These are phyloP conservation scores for Hypotaenidia philippensis DNA, from an alignment of 2,797 vertebrate species.

Conservation along the genomic window DNA sequence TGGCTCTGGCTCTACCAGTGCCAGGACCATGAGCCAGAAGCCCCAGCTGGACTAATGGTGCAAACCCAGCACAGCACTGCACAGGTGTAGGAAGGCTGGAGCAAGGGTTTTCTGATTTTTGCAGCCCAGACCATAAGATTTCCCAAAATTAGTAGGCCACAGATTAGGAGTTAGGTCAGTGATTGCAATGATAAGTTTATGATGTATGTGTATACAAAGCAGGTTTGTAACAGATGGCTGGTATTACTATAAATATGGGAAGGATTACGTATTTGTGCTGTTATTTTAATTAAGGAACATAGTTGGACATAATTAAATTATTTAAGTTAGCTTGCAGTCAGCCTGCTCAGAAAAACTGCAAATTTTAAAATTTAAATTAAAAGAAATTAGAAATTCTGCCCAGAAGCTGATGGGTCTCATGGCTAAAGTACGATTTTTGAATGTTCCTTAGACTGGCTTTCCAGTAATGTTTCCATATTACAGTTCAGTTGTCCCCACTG, in stretches of 20 bases:
- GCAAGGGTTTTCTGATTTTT: neutral
- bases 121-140: neutral
- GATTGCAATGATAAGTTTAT: neutral
- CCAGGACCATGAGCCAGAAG: neutral
- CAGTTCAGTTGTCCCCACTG: neutral
- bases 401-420: neutral
- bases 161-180: neutral
- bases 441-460: neutral
- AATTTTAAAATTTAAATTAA: neutral
- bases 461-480: neutral
- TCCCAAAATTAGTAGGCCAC: neutral
- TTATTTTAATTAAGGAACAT: neutral
- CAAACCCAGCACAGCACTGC: neutral
- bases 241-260: neutral
- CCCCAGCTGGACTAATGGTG: neutral
- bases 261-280: neutral
- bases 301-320: neutral
- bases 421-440: neutral
- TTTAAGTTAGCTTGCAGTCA: neutral
- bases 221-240: neutral
- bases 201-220: neutral
- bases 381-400: neutral
- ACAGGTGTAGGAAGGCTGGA: neutral
- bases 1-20: neutral
- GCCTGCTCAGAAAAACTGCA: neutral